Percentiles rank a stretch among this genome's conserved stretches.
These are phyloP conservation scores for Heliconius ethilla DNA, from an alignment of 2,888 invertebrate species.

Conservation along the genomic window DNA sequence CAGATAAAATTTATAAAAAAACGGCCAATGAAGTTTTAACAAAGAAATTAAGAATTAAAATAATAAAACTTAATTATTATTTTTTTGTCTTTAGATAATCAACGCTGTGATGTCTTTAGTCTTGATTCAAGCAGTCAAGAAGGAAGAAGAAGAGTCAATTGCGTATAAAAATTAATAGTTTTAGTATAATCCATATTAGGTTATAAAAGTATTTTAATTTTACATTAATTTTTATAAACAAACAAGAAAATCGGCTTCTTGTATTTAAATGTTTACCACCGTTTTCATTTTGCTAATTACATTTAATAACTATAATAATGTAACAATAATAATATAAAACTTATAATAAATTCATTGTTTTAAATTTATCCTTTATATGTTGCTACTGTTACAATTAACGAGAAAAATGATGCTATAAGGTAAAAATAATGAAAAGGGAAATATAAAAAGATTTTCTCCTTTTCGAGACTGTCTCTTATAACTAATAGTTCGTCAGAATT, in stretches of 20 bases:
- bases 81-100: conserved; percentile 78
- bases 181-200: not conserved
- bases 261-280: conserved; percentile 12
- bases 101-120: conserved; percentile 87
- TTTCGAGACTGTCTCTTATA: too few species aligned
- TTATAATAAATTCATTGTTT: not conserved
- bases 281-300: conserved; percentile 1
- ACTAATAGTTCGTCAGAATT: too few species aligned
- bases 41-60: too few species aligned
- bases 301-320: conserved; percentile 4
- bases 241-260: not conserved
- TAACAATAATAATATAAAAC: conserved; percentile 7
- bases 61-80: not conserved
- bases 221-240: conserved; percentile 4
- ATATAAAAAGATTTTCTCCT: too few species aligned
- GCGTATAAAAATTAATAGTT: conserved; percentile 70
- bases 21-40: too few species aligned
- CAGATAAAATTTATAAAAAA: too few species aligned
- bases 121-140: conserved; percentile 87
- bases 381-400: too few species aligned
- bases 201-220: conserved; percentile 4
- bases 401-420: too few species aligned
- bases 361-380: not conserved
- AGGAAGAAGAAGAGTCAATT: conserved; percentile 85
- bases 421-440: too few species aligned